Conservation (phyloP, 2,113 vertebrate species). For the Trinectes maculatus region DNA sequence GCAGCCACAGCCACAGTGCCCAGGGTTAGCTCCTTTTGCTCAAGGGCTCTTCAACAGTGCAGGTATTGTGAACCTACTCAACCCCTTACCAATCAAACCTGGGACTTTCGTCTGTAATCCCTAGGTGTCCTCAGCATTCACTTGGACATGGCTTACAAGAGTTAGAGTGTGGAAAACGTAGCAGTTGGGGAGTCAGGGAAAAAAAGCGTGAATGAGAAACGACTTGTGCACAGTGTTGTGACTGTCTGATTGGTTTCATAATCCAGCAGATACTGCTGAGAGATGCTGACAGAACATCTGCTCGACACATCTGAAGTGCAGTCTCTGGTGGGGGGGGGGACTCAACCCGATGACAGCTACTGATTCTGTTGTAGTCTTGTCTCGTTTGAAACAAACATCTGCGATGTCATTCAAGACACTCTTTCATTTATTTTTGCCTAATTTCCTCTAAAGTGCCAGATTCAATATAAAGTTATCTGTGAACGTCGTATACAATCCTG, state of each 20-base stretch:
- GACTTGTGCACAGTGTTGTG: conserved; percentile 49
- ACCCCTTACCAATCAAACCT: not conserved
- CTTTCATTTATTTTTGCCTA: conserved; percentile 34
- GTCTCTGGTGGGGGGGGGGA: conserved; percentile 54
- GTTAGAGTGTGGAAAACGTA: conserved; percentile 39
- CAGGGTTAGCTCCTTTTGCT: not conserved
- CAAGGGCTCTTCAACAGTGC: not conserved
- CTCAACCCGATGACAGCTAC: conserved; percentile 49
- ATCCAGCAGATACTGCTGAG: conserved; percentile 63
- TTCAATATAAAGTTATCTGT: conserved; percentile 43
- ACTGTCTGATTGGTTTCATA: conserved; percentile 62
- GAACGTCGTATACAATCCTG: conserved; percentile 39
- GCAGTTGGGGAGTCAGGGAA: conserved; percentile 24
- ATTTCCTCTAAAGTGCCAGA: conserved; percentile 50
- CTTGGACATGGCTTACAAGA: conserved; percentile 45
- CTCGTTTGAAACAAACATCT: conserved; percentile 45
- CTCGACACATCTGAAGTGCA: conserved; percentile 60
- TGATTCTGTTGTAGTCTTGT: conserved; percentile 32
- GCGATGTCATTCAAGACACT: conserved; percentile 18
- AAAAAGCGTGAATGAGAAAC: conserved; percentile 54
- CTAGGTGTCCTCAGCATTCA: not conserved
- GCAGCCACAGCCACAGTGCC: not conserved
- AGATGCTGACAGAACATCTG: conserved; percentile 69
- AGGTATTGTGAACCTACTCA: not conserved
- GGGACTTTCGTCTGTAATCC: not conserved